Conservation (phyloP, 1,140 invertebrate species). For the Aphaenogaster ashmeadi region DNA sequence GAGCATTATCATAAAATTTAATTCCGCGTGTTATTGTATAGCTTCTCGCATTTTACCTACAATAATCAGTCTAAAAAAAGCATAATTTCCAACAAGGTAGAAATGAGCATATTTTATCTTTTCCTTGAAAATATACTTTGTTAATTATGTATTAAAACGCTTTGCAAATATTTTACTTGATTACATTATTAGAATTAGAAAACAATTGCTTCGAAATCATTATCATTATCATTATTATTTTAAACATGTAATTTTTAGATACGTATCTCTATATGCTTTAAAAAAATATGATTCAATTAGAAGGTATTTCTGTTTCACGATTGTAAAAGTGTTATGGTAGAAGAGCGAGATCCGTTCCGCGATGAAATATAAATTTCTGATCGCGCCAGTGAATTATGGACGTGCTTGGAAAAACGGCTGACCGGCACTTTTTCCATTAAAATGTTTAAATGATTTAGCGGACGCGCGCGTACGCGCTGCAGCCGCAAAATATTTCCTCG, state of each 20-base stretch:
- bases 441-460: constrained; percentile 65
- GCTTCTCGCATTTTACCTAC: not conserved
- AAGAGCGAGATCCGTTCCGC: constrained; percentile 35
- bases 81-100: not conserved
- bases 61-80: not conserved
- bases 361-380: constrained; percentile 60
- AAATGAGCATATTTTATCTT: not conserved
- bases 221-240: not conserved
- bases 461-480: not conserved
- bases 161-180: not conserved
- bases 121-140: not conserved
- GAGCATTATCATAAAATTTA: not conserved
- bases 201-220: not conserved
- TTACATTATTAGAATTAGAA: not conserved
- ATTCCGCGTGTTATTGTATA: not conserved
- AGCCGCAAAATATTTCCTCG: constrained; percentile 48
- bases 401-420: constrained; percentile 45
- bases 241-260: not conserved
- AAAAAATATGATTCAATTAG: constrained; percentile 20
- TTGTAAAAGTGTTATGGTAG: not conserved
- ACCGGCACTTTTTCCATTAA: constrained; percentile 61
- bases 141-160: not conserved
- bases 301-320: not conserved
- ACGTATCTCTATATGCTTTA: not conserved
- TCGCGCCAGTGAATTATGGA: constrained; percentile 48